Base-by-base conservation (phyloP, 1,140 invertebrate species). In the Stenopsyche tienmushanensis region DNA sequence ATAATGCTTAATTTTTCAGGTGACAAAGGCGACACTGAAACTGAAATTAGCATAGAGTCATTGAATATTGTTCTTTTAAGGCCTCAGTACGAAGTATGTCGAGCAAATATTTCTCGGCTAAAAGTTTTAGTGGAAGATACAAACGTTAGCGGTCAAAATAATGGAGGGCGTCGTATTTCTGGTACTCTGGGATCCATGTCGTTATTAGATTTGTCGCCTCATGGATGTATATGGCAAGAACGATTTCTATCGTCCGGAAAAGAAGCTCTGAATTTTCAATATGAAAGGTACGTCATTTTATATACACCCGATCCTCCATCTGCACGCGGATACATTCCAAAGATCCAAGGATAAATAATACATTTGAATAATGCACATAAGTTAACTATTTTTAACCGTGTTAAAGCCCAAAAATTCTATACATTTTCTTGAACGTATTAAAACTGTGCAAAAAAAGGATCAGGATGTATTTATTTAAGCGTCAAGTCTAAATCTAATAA, bases 221-320 rank as follows among this genome's bases (percentile, higher is more conserved):
- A 86, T 71, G 90, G 92, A 1, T 74, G 80, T 58, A 80, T 90
- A 47, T 97, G 96, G 77, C 83, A 87, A 18, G 92, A 97, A 77
- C 83, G 90, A 64, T 94, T 97, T 76, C 77, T 92, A 2, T 93
- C 93, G 2, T 88, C 90, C 64, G 93, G 92, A 0, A 80, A 85
- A 65, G 85, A 93, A 74, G 92, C 92, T 13, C 76, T 96, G 10
- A 87, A 90, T 72, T 92, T 96, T 77, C 83, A 91, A 41, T 91
- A 91, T 69, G 80, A 83, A 7, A 84, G 83, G 75, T 86, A 77
- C 57, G 41, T 57, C 18, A 2, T 26, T 47, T 34, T 34, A 34
- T 34, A 34, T 34, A 13, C 29, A n/a, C n/a, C n/a, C n/a, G n/a
- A n/a, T n/a, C n/a, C n/a, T n/a, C n/a, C n/a, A n/a, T n/a, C n/a